Base-by-base conservation (phyloP, 2,888 invertebrate species). In the Perithous albicinctus region DNA sequence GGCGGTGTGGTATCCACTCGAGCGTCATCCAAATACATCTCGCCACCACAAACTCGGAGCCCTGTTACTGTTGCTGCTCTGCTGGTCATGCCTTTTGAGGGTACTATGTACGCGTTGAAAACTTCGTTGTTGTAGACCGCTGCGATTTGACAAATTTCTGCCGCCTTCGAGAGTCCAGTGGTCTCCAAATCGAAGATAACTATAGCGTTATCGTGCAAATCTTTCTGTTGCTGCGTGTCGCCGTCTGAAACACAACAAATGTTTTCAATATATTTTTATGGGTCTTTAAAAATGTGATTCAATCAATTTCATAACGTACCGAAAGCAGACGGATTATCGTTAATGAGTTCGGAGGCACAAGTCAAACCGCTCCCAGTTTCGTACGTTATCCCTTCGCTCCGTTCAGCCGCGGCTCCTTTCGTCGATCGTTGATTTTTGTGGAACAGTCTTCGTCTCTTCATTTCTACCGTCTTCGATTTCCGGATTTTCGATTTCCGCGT, bases 381-480 rank as follows among this genome's bases (percentile, higher is more conserved):
- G 29, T 69, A 77, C 3, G 67, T 46, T 20, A 77, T 59, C 3
- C 77, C 77, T 46, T 77, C 77, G 6, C 32, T n/a, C n/a, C 67
- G 20, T 15, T 61, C 32, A 15, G 59, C 59, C 12, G 38, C 18
- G 12, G 43, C 48, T 63, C 64, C 63, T 61, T 48, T 69, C 32
- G 38, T 38, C 38, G 41, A 43, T 2, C 35, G 41, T 32, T 29
- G 15, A 29, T 67, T 67, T 38, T 67, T 38, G 5, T 6, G 48
- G 20, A 77, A 69, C 12, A 72, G 70, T 12, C 61, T 23, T 26
- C 51, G 32, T 32, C 35, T 61, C 61, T 72, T 78, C 20, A 29
- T 29, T 41, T 41, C 69, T n/a, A 75, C 41, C 46, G 20, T 51
- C 35, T 56, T 64, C 29, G 46, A 41, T 75, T 64, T 38, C 12